Conservation (phyloP, 2,113 vertebrate species). For the Harpagus bidentatus region DNA sequence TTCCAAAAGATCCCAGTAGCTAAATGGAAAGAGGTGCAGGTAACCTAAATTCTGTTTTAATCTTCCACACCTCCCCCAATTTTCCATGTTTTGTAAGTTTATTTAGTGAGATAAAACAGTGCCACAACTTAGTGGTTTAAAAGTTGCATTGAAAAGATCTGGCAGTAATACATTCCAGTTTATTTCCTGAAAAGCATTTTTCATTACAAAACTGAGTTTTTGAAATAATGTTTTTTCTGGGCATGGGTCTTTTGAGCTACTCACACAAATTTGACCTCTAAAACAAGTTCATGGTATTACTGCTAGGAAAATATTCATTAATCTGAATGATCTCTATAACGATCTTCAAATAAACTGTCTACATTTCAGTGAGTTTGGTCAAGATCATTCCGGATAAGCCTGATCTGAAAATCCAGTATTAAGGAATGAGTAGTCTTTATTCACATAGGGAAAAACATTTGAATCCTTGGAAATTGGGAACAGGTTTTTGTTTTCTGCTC, state of each 20-base stretch:
- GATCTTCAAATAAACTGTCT: not conserved
- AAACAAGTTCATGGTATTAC: not conserved
- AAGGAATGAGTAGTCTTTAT: not conserved
- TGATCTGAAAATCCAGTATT: not conserved
- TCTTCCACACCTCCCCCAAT: rapidly evolving
- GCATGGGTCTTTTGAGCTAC: not conserved
- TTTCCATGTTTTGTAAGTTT: not conserved
- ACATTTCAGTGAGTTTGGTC: not conserved
- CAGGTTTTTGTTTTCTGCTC: not conserved
- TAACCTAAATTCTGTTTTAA: not conserved
- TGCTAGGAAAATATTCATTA: not conserved
- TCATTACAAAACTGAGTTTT: not conserved
- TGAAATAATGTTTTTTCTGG: not conserved
- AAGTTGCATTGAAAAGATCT: not conserved
- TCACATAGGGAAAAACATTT: not conserved
- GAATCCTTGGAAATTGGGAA: not conserved
- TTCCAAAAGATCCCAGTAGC: not conserved
- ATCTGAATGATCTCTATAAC: not conserved
- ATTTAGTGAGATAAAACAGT: not conserved
- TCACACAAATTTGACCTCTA: not conserved
- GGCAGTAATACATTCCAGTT: not conserved
- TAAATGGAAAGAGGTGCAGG: not conserved
- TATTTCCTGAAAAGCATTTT: not conserved
- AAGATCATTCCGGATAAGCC: not conserved
- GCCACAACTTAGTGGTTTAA: not conserved